Conservation (phyloP, 2,888 invertebrate genomes). For the Altica lythri region DNA sequence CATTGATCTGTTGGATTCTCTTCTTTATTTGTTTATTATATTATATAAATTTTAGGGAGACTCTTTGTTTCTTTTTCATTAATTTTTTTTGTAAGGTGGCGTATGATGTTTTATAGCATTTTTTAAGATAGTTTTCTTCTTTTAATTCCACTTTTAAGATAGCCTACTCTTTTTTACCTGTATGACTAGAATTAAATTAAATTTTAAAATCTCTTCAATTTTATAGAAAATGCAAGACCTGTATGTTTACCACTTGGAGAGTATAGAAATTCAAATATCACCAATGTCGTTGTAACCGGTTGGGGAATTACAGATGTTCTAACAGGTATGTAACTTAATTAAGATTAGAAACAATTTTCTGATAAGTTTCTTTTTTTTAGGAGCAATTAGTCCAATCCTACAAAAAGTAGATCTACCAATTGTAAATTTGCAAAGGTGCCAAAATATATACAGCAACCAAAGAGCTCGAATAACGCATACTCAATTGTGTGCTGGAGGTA, state of each 20-base stretch:
- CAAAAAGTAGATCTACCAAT: slow-evolving; percentile 54
- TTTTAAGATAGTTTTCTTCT: too few relatives aligned
- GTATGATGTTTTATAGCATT: too few relatives aligned
- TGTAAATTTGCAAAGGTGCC: slow-evolving; percentile 47
- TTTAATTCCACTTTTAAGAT: too few relatives aligned
- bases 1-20: too few relatives aligned
- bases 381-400: slow-evolving; percentile 48
- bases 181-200: too few relatives aligned
- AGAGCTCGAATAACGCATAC: slow-evolving; percentile 45
- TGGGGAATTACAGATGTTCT: slow-evolving; percentile 71
- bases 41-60: too few relatives aligned
- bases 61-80: too few relatives aligned
- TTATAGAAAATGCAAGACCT: slow-evolving; percentile 55
- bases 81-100: too few relatives aligned
- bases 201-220: too few relatives aligned
- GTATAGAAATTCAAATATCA: slow-evolving; percentile 52
- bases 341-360: background rate
- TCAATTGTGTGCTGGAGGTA: slow-evolving; percentile 71
- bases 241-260: slow-evolving; percentile 57
- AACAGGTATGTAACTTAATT: slow-evolving; percentile 19
- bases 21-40: too few relatives aligned
- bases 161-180: too few relatives aligned
- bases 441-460: slow-evolving; percentile 42
- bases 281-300: slow-evolving; percentile 69
- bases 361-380: slow-evolving; percentile 39